These are phyloP conservation scores for Calcarius ornatus DNA, from an alignment of 2,113 vertebrate species.

Conservation along the genomic window DNA sequence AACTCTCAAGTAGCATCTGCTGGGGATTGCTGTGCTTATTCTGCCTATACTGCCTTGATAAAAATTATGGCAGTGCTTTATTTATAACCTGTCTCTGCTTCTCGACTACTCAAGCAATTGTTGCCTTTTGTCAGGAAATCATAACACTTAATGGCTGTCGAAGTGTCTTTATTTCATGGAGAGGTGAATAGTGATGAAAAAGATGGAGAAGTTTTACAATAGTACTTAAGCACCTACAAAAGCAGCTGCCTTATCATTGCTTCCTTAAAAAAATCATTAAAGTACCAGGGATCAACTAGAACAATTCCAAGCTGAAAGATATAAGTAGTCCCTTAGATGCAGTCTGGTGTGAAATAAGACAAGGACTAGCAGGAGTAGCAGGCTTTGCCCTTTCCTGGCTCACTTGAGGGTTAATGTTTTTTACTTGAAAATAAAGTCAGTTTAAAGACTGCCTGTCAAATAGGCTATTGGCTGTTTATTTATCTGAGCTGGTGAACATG, in stretches of 20 bases:
- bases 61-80: background rate
- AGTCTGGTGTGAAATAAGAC: background rate
- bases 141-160: background rate
- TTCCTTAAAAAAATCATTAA: background rate
- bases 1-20: background rate
- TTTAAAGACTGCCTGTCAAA: background rate
- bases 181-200: background rate
- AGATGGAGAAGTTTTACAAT: background rate
- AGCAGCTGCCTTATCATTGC: background rate
- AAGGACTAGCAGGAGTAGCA: background rate
- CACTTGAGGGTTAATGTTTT: background rate
- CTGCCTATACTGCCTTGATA: background rate
- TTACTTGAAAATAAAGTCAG: background rate
- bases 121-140: background rate
- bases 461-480: background rate
- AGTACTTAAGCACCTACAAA: background rate
- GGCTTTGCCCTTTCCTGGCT: background rate
- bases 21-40: background rate
- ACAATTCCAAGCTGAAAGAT: background rate
- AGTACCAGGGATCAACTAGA: background rate
- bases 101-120: background rate
- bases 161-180: background rate
- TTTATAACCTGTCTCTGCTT: background rate
- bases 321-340: background rate
- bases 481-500: background rate